phyloP scores from a whole-genome alignment of 1,140 invertebrate genomes.

The Phthorimaea operculella region DNA sequence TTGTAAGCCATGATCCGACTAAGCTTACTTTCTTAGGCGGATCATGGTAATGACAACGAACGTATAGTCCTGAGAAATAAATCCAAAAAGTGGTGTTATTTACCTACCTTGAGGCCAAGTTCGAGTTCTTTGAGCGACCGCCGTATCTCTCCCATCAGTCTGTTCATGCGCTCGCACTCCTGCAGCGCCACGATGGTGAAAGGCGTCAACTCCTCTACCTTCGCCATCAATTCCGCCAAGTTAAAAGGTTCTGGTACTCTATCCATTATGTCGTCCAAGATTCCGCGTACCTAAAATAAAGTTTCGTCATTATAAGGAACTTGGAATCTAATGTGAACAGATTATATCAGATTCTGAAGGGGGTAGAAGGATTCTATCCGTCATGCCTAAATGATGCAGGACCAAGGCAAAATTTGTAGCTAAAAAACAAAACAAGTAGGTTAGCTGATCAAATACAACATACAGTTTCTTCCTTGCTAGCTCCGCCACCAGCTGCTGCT shows the following conservation, averaged over 20 bases:
- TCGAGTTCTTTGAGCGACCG: constrained; percentile 87
- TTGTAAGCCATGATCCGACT: too few species aligned
- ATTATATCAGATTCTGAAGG: too few species aligned
- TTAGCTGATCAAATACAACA: constrained; percentile 3
- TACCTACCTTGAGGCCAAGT: constrained; percentile 83
- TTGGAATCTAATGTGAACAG: too few species aligned
- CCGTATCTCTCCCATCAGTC: constrained; percentile 82
- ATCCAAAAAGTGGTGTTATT: background rate
- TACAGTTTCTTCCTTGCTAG: constrained; percentile 87
- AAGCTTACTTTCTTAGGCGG: too few species aligned
- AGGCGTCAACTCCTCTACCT: constrained; percentile 90
- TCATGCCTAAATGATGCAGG: too few species aligned
- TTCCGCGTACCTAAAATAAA: constrained; percentile 73
- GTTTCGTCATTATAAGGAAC: background rate
- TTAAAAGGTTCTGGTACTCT: constrained; percentile 92
- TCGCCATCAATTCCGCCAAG: constrained; percentile 85
- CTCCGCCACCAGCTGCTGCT: constrained; percentile 70
- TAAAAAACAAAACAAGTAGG: too few species aligned
- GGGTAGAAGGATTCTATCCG: too few species aligned
- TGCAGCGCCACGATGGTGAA: constrained; percentile 94
- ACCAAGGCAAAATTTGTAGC: too few species aligned
- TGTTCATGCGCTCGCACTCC: constrained; percentile 96
- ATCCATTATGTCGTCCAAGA: constrained; percentile 90
- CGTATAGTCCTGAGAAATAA: too few species aligned
- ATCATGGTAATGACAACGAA: too few species aligned